Evolutionary conservation across 2,888 invertebrate genomes (phyloP), one percentile per base, ranked within the genome.

Genomic region (Morpho helenor): DNA sequence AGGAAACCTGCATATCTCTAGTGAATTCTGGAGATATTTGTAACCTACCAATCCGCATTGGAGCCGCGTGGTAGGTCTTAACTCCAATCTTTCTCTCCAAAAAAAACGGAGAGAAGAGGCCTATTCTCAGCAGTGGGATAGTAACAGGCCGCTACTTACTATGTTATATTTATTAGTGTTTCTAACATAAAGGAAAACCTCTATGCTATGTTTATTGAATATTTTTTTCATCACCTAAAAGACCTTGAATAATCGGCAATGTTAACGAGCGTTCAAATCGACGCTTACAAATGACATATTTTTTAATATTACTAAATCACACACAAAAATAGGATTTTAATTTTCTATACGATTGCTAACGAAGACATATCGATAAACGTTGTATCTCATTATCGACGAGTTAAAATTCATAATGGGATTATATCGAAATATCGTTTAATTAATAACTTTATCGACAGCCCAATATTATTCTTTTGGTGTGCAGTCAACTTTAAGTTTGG

Each of bases 381-480:
- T 71, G 66, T 66, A 64, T 68, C 82, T 84, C 84, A 84, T 84
- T 86, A 84, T 69, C 73, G 65, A 63, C 74, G 77, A 80, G 82
- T 86, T 86, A 82, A 86, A 86, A 85, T 87, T 80, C 85, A 84
- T 86, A 85, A 84, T 84, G 80, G 83, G 78, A 69, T 68, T 64
- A 68, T 67, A 68, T 78, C 74, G 79, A 79, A 79, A 84, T 80
- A 82, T 79, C 80, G 80, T 80, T 84, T 86, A 85, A 84, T 84
- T 84, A 86, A 80, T 82, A 82, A 78, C 73, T 74, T 74, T 77
- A 78, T 80, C 76, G 77, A 75, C 73, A 72, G 45, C 10, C 7
- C 7, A n/a, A n/a, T 10, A 45, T 10, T n/a, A 7, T 45, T 31
- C 31, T 31, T 31, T 31, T 31, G 31, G 31, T 31, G 31, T 31